A percentile compares a stretch with the other conserved stretches of the same genome.
Evolutionary conservation across 2,888 invertebrate species (phyloP).

Genomic region (Mythimna impura): DNA sequence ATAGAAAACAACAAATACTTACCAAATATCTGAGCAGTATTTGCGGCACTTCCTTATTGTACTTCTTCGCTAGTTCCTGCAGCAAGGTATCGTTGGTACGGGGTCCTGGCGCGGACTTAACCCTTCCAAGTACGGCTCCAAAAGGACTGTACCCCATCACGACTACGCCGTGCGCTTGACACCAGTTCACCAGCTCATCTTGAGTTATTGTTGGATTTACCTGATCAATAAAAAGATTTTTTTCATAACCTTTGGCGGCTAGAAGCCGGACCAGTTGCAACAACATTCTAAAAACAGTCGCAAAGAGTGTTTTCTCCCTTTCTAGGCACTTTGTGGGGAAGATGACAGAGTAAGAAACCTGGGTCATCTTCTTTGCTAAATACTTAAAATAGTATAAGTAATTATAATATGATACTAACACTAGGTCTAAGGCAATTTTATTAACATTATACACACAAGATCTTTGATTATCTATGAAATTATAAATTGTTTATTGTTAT

Average conservation of each 20-base stretch:
- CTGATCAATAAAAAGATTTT: slow-evolving; percentile 76
- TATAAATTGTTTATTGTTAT: too few species aligned
- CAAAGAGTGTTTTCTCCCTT: too few species aligned
- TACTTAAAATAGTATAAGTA: too few species aligned
- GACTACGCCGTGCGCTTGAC: slow-evolving; percentile 92
- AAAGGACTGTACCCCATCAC: slow-evolving; percentile 94
- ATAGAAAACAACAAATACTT: slow-evolving; percentile 62
- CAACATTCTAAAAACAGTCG: too few species aligned
- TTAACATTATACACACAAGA: too few species aligned
- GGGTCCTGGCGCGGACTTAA: slow-evolving; percentile 83
- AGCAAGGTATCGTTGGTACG: slow-evolving; percentile 89
- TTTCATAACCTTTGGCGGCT: not conserved
- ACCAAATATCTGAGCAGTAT: slow-evolving; percentile 92
- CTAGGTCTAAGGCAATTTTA: too few species aligned
- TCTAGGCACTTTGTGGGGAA: too few species aligned
- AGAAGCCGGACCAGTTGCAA: too few species aligned
- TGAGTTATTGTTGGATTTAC: slow-evolving; percentile 94
- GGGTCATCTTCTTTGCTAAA: too few species aligned
- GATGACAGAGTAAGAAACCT: too few species aligned
- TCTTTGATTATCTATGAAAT: too few species aligned
- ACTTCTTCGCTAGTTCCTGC: slow-evolving; percentile 89
- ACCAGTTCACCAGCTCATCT: slow-evolving; percentile 92
- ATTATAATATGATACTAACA: too few species aligned
- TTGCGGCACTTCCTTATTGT: slow-evolving; percentile 92
- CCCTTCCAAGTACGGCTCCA: slow-evolving; percentile 87